Evolutionary conservation across 2,888 invertebrate genomes (phyloP).

Genomic region (Sympetrum striolatum): DNA sequence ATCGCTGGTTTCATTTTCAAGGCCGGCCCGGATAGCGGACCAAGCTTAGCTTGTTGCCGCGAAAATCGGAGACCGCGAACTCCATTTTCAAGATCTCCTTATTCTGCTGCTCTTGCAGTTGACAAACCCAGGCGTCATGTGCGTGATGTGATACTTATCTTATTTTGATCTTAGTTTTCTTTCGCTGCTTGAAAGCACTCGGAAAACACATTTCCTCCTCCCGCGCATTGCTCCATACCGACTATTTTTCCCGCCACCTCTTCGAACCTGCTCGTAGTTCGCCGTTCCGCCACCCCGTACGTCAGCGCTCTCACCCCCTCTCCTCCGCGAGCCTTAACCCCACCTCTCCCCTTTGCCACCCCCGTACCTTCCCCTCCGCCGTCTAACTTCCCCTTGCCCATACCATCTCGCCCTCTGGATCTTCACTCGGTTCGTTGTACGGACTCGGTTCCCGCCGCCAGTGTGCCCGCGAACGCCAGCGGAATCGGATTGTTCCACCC

Average conservation of each 20-base stretch:
- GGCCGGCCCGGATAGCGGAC: too few species aligned
- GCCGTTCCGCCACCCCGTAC: not conserved
- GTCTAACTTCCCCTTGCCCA: not conserved
- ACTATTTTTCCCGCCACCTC: not conserved
- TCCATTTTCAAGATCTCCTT: too few species aligned
- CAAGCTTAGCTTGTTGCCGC: too few species aligned
- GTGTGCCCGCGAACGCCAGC: constrained; percentile 5
- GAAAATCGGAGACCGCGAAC: too few species aligned
- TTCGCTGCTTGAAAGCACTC: too few species aligned
- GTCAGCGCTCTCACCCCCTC: not conserved
- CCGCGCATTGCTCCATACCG: too few species aligned
- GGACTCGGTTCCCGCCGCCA: not conserved
- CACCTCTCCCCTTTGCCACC: not conserved
- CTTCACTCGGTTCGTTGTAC: not conserved
- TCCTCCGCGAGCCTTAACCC: not conserved
- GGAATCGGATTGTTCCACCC: not conserved
- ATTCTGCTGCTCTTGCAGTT: too few species aligned
- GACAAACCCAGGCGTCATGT: too few species aligned
- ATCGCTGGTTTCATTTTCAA: too few species aligned
- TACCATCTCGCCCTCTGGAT: not conserved
- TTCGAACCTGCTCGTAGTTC: not conserved
- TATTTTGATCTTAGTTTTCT: too few species aligned
- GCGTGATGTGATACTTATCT: too few species aligned
- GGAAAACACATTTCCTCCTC: too few species aligned
- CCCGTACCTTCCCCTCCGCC: not conserved